These are phyloP conservation scores for Gnathonemus echidnorhynchus DNA, from an alignment of 2,113 vertebrate genomes.

Conservation along the genomic window DNA sequence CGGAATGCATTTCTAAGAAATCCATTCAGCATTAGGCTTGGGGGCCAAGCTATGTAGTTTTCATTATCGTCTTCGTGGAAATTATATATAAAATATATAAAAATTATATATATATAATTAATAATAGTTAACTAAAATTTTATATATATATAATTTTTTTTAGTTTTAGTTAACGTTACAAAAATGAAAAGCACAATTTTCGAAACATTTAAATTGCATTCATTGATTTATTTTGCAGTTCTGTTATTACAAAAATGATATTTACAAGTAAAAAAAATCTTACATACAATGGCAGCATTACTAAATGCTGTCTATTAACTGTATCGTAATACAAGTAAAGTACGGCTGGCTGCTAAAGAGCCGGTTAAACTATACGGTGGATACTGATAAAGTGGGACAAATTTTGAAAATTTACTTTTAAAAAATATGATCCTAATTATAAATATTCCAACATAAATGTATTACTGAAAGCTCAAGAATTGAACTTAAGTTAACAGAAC, in stretches of 20 bases:
- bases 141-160: too few relatives aligned
- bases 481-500: background rate
- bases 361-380: background rate
- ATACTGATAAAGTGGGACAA: background rate
- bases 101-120: too few relatives aligned
- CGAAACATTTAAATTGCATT: background rate
- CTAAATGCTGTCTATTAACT: background rate
- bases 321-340: background rate
- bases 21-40: too few relatives aligned
- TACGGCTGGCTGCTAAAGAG: background rate
- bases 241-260: conserved; percentile 14
- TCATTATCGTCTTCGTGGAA: too few relatives aligned
- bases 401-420: background rate
- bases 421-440: background rate
- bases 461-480: background rate
- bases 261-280: background rate
- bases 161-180: background rate
- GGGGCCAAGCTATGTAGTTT: too few relatives aligned
- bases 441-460: background rate
- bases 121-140: too few relatives aligned
- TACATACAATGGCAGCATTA: background rate
- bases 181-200: background rate
- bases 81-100: too few relatives aligned
- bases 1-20: too few relatives aligned
- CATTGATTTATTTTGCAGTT: background rate